Evolutionary conservation across 2,797 vertebrate genomes (phyloP).

Genomic region (Myotis daubentonii): DNA sequence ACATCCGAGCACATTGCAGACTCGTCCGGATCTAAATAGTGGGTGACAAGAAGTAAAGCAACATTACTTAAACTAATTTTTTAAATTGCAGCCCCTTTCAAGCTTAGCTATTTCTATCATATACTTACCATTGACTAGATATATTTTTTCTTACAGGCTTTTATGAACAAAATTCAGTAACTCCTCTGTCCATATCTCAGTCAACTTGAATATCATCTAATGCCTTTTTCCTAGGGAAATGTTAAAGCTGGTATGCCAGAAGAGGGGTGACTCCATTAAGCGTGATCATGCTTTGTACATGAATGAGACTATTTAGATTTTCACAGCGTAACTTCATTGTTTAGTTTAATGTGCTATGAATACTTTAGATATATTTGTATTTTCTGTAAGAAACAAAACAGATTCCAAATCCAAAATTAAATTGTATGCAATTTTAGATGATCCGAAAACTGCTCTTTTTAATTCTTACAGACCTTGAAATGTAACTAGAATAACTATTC

Average conservation of each 20-base stretch:
- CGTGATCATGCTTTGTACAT: not conserved
- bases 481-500: not conserved
- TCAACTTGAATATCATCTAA: not conserved
- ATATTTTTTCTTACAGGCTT: not conserved
- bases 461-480: conserved; percentile 15
- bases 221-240: not conserved
- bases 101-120: not conserved
- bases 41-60: not conserved
- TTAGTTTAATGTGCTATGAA: not conserved
- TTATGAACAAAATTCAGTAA: not conserved
- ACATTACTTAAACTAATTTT: not conserved
- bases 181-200: not conserved
- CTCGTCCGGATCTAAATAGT: not conserved
- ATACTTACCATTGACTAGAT: not conserved
- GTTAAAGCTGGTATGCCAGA: not conserved
- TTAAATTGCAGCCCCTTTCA: not conserved
- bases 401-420: not conserved
- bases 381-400: conserved; percentile 7
- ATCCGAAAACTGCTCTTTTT: not conserved
- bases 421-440: not conserved
- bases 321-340: not conserved
- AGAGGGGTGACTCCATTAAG: not conserved
- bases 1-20: not conserved
- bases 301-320: not conserved
- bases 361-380: not conserved